Evolutionary conservation across 2,797 vertebrate species (phyloP), one percentile per base, ranked within the genome.

Genomic region (Poeciliopsis presidionis): DNA sequence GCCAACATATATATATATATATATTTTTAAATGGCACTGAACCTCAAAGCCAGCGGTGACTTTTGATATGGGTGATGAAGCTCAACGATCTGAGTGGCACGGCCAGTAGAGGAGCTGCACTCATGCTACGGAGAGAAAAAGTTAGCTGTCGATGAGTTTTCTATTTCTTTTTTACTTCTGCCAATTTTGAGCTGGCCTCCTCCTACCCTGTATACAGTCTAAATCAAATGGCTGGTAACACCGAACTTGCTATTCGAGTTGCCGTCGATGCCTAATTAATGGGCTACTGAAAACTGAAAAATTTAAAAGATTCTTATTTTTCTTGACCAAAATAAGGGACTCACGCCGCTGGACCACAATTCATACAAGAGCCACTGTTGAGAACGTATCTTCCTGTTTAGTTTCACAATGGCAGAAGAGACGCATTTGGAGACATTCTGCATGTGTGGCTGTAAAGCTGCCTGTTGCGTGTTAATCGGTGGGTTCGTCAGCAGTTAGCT

Each of bases 351-450:
- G 16, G 25, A 16, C n/a, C 25, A 70, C 67, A 7, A 45, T 28
- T 16, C 41, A 70, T 16, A 36, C 41, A 28, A 45, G 43, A 28
- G 11, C 3, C 41, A 45, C 65, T 25, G 65, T 13, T 22, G 22
- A 70, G 41, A 41, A n/a, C 18, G 22, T 8, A 28, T 70, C 41
- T 91, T 89, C 86, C 78, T 36, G n/a, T 87, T 78, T 82, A 83
- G 83, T 91, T 92, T 93, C 86, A 84, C 89, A 87, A 86, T 88
- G 75, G 77, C 20, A 5, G 86, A 88, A 86, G 41, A 41, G 46
- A 57, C 4, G 4, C 30, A 16, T 9, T 57, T 80, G 49, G 25
- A 70, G 28, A 76, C 73, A 59, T 84, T 72, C 72, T 43, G 55
- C 73, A 71, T n/a, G 63, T 70, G 78, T 73, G 81, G 81, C 71